Base-by-base conservation (phyloP, 1,140 invertebrate species). In the Cecropterus lyciades region DNA sequence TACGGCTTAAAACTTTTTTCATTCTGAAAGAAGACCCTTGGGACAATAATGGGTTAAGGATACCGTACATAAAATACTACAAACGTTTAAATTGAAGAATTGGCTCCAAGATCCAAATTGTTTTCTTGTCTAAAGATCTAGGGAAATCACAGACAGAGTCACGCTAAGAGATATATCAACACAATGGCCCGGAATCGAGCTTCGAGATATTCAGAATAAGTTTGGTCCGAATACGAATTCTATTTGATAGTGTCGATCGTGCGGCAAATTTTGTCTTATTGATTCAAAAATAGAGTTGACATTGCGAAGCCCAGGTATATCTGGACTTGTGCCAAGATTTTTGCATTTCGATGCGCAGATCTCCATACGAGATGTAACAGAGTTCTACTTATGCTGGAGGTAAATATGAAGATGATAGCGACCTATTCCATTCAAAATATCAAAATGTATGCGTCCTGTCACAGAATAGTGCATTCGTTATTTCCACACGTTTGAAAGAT, bases 351-450 rank as follows among this genome's bases (percentile, higher is more conserved):
- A 49, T 60, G 57, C 57, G 27, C 45, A 17, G 45, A 48, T 60
- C 57, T 60, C 45, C 57, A 60, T 60, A 60, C 45, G 45, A 60
- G 57, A 60, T 60, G 57, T 60, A 60, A 60, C 57, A 0, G 55
- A 43, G 45, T 30, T 14, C 57, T 10, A 37, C 33, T 37, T 37
- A 37, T 37, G 33, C 33, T 37, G 8, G 43, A 48, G 24, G 56
- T 59, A 59, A 59, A 59, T 59, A 59, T 59, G 56, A 59, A 59
- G 56, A 48, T 59, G 42, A 48, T 59, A 59, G 56, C 42, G 42
- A 14, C 11, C 20, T 30, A 37, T 11, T 45, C 11, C 43, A 59
- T 45, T 45, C 4, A 43, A 14, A 20, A 46, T 37, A 55, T 42
- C 13, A 55, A 40, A 17, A 55, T 55, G 33, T 37, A 37, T 37